These are phyloP conservation scores for Exaiptasia diaphana DNA, from an alignment of 64 coral and sea anemone species.

Conservation along the genomic window DNA sequence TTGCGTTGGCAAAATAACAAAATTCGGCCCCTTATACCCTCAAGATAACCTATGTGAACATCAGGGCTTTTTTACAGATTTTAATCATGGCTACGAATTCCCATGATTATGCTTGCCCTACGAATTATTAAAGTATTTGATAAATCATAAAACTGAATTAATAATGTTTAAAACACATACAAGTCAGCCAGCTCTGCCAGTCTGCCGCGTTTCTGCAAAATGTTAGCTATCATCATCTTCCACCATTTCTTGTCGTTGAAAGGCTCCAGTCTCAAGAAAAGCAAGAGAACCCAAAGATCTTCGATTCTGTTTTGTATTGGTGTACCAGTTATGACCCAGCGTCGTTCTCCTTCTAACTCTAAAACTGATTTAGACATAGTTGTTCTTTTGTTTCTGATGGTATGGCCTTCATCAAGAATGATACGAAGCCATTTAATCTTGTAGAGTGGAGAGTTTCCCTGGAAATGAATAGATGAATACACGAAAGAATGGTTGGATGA, in stretches of 20 bases:
- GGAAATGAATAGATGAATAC: too few relatives aligned
- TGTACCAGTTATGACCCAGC: conserved; percentile 74
- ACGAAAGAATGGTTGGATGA: too few relatives aligned
- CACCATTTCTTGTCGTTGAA: conserved; percentile 75
- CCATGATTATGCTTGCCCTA: too few relatives aligned
- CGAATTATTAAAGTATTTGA: too few relatives aligned
- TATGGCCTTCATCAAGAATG: conserved; percentile 59
- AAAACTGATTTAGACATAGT: conserved; percentile 31
- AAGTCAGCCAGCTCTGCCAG: too few relatives aligned
- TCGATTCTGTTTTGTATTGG: conserved; percentile 84
- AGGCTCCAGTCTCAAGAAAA: conserved; percentile 61
- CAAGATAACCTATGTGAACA: too few relatives aligned
- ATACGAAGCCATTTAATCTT: conserved; percentile 61
- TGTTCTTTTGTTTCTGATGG: conserved; percentile 46
- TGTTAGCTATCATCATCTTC: conserved; percentile 37
- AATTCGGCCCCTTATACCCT: too few relatives aligned
- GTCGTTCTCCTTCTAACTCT: conserved; percentile 15
- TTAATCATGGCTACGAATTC: too few relatives aligned
- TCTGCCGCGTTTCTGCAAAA: not conserved
- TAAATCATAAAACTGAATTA: too few relatives aligned
- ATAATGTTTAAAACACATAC: too few relatives aligned
- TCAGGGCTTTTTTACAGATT: too few relatives aligned
- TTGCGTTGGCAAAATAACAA: not conserved
- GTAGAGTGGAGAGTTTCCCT: conserved; percentile 58
- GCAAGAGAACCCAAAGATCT: conserved; percentile 60